phyloP scores from a whole-genome alignment of 1,140 invertebrate genomes.

The Halotydeus destructor region DNA sequence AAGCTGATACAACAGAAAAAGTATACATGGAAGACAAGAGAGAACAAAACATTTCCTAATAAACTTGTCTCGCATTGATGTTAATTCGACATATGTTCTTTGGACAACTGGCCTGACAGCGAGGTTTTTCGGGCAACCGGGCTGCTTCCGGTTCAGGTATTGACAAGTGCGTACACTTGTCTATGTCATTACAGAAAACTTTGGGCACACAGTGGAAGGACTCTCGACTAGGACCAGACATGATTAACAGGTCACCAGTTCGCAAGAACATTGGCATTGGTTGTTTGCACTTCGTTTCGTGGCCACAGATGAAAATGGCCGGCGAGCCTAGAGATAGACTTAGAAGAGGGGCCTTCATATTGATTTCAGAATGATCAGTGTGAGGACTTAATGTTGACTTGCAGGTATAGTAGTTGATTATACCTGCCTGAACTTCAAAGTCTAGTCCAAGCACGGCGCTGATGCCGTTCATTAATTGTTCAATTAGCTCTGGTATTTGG shows the following conservation, averaged over 20 bases:
- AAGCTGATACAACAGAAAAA: background rate
- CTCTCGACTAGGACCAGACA: slow-evolving; percentile 49
- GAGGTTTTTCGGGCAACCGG: slow-evolving; percentile 27
- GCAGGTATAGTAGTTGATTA: slow-evolving; percentile 82
- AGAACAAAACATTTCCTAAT: background rate
- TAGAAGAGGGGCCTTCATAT: slow-evolving; percentile 58
- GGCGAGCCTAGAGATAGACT: slow-evolving; percentile 74
- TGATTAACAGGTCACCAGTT: slow-evolving; percentile 60
- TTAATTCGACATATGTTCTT: slow-evolving; percentile 39
- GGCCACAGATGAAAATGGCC: slow-evolving; percentile 64
- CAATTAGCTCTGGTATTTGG: slow-evolving; percentile 11
- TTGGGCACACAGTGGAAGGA: slow-evolving; percentile 64
- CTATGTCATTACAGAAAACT: too few relatives aligned
- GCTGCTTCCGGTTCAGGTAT: too few relatives aligned
- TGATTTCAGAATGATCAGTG: slow-evolving; percentile 71
- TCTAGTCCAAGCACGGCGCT: slow-evolving; percentile 5
- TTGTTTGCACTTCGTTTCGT: slow-evolving; percentile 33
- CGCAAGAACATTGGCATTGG: slow-evolving; percentile 38
- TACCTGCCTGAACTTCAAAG: slow-evolving; percentile 56
- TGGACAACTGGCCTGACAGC: slow-evolving; percentile 3
- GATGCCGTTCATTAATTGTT: slow-evolving; percentile 8
- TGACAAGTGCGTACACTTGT: too few relatives aligned
- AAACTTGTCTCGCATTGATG: slow-evolving; percentile 50
- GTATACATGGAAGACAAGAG: background rate
- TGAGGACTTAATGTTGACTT: slow-evolving; percentile 73